A percentile compares a stretch with the other conserved stretches of the same genome.
Conservation (phyloP, 2,113 vertebrate species). For the Gila orcuttii region DNA sequence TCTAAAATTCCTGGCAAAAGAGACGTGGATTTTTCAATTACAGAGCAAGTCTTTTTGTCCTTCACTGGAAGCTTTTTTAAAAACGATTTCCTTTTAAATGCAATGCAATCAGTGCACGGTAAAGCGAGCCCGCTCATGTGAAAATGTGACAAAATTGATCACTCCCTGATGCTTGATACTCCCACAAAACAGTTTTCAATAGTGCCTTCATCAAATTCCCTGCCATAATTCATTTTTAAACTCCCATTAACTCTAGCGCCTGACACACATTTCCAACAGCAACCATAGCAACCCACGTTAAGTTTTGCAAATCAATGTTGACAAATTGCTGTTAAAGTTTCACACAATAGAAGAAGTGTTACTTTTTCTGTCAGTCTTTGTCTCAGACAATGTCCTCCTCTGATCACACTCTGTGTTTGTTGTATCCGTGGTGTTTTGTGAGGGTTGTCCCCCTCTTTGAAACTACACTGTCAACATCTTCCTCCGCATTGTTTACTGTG, state of each 20-base stretch:
- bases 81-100: constrained; percentile 32
- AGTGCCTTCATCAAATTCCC: constrained; percentile 47
- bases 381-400: neutral
- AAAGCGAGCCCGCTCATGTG: constrained; percentile 25
- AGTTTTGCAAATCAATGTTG: constrained; percentile 44
- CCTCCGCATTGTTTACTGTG: neutral
- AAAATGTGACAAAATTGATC: constrained; percentile 43
- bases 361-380: constrained; percentile 33
- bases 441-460: neutral
- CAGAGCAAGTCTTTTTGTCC: constrained; percentile 26
- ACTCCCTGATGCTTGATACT: constrained; percentile 28
- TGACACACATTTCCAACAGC: constrained; percentile 38
- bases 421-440: constrained; percentile 10
- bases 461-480: constrained; percentile 6
- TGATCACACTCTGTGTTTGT: constrained; percentile 8
- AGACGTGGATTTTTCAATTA: constrained; percentile 25
- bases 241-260: constrained; percentile 53
- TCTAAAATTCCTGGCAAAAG: constrained; percentile 21
- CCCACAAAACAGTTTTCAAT: constrained; percentile 47
- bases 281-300: constrained; percentile 52
- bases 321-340: constrained; percentile 53
- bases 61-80: constrained; percentile 32
- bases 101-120: constrained; percentile 11
- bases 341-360: constrained; percentile 26
- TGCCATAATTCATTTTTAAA: constrained; percentile 55